Conservation (phyloP, 2,888 invertebrate species). For the Thecocarcelia acutangulata region DNA sequence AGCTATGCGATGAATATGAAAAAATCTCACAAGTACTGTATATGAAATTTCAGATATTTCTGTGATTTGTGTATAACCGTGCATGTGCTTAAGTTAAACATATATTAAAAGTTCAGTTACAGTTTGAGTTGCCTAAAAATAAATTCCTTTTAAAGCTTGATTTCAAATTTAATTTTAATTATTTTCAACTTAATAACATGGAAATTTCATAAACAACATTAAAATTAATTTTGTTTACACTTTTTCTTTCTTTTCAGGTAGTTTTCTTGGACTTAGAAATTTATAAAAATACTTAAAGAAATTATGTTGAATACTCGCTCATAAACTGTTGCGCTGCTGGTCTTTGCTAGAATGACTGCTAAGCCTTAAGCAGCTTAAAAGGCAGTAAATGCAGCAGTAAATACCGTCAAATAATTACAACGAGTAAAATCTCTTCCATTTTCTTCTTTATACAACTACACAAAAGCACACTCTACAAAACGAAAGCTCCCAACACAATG, state of each 20-base stretch:
- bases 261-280: not conserved
- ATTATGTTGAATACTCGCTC: slow-evolving; percentile 46
- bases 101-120: too few relatives aligned
- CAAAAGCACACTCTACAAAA: slow-evolving; percentile 9
- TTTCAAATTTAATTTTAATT: too few relatives aligned
- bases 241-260: slow-evolving; percentile 50
- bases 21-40: too few relatives aligned
- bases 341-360: slow-evolving; percentile 44
- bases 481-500: slow-evolving; percentile 72
- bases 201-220: too few relatives aligned
- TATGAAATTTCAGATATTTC: too few relatives aligned
- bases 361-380: slow-evolving; percentile 41
- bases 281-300: slow-evolving; percentile 5
- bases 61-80: too few relatives aligned
- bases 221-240: not conserved
- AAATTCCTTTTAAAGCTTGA: too few relatives aligned
- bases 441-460: slow-evolving; percentile 40
- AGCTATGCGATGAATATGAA: too few relatives aligned
- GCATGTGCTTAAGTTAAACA: too few relatives aligned
- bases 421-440: slow-evolving; percentile 65
- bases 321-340: slow-evolving; percentile 37
- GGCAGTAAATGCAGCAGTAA: slow-evolving; percentile 52
- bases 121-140: too few relatives aligned
- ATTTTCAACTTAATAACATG: too few relatives aligned
- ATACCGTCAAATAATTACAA: slow-evolving; percentile 45